Evolutionary conservation across 2,888 invertebrate species (phyloP), one percentile per base, ranked within the genome.

Genomic region (Drosophila atroscutellata): DNA sequence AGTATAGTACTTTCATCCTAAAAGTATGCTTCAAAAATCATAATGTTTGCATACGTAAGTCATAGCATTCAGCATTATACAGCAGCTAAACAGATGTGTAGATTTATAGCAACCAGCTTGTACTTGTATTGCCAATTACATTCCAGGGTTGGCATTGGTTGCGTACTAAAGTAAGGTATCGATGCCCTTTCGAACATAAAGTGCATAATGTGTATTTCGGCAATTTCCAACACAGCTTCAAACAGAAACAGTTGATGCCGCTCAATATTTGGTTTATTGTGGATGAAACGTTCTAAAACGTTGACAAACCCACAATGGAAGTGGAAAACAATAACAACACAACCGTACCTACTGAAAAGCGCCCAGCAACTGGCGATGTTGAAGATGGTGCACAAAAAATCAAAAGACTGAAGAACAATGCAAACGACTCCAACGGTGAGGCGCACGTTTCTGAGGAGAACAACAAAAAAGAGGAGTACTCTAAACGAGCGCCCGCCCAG

Each of bases 241-340:
- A 37, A 15, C 49, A 47, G 37, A 54, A 32, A 13, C 32, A 34
- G 37, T 47, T 24, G 24, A 18, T 69, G 34, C 56, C 69, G 67
- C 49, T 57, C 39, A 68, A 68, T 34, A 24, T 34, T 32, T 49
- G 50, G 26, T 50, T 60, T 67, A 13, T 36, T 28, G 2, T 6
- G n/a, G 20, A n/a, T 28, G 6, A 49, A 68, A 68, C 66, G 45
- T 37, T 75, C 71, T 30, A 20, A 66, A 80, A 47, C 64, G 55
- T 80, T 52, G 60, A 7, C 6, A 45, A 57, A 50, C 26, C 1
- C 30, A 26, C n/a, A 55, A 86, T 86, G 89, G 73, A 86, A 24
- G 39, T 68, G 7, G 69, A 81, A 39, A 76, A 68, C 45, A 84
- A 84, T 57, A 86, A 83, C 55, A 72, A 79, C 36, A 70, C 42